A percentile compares a stretch with the other conserved stretches of the same genome.
phyloP scores from a whole-genome alignment of 2,888 invertebrate genomes.

The Lacanobia oleracea region DNA sequence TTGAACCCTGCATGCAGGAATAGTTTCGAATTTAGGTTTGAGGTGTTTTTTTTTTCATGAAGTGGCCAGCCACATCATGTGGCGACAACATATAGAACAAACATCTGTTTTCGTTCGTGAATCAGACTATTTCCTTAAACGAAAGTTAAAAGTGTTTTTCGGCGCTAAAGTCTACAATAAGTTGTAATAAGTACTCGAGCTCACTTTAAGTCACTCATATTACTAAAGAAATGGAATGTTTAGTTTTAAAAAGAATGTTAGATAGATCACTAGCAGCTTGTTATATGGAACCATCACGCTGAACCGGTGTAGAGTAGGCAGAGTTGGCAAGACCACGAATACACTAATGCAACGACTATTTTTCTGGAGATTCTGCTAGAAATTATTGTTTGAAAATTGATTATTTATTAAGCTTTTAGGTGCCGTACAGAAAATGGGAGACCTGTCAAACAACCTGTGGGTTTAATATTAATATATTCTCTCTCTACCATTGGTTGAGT shows the following conservation, averaged over 20 bases:
- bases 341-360: constrained; percentile 45
- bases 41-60: no score
- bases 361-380: constrained; percentile 50
- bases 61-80: no score
- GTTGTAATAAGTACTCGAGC: constrained; percentile 86
- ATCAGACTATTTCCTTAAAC: constrained; percentile 49
- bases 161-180: constrained; percentile 62
- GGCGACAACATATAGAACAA: not conserved
- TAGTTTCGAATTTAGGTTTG: no score
- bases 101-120: not conserved
- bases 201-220: constrained; percentile 89
- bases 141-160: constrained; percentile 42
- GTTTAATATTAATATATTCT: not conserved
- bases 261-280: constrained; percentile 64
- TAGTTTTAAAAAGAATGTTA: constrained; percentile 78
- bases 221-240: constrained; percentile 86
- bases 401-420: constrained; percentile 44
- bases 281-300: constrained; percentile 55
- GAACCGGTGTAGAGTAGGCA: constrained; percentile 54
- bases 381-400: constrained; percentile 27
- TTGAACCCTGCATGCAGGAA: no score
- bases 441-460: not conserved
- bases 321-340: constrained; percentile 74
- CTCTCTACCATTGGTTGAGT: not conserved
- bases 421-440: constrained; percentile 25